Percentiles rank a stretch among this genome's conserved stretches.
Evolutionary conservation across 2,797 vertebrate species (phyloP).

Genomic region (Sparus aurata): DNA sequence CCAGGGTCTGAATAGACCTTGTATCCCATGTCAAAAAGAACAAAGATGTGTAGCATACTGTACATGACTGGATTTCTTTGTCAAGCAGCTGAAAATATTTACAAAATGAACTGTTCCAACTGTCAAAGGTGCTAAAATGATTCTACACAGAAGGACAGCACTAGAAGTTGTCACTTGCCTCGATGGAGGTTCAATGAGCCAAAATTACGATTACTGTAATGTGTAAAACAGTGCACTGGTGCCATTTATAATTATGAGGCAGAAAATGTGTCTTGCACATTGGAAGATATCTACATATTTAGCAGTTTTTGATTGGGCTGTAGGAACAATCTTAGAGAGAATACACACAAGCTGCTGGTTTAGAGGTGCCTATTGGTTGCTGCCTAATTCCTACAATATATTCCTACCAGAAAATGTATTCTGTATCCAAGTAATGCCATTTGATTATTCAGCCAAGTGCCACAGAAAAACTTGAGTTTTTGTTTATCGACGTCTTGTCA

Average conservation of each 20-base stretch:
- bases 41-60: conserved; percentile 60
- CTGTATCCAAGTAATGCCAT: conserved; percentile 68
- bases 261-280: conserved; percentile 48
- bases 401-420: conserved; percentile 68
- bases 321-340: conserved; percentile 48
- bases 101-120: conserved; percentile 57
- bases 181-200: conserved; percentile 54
- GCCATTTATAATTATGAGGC: conserved; percentile 61
- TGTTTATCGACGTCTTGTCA: conserved; percentile 58
- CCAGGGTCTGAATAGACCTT: conserved; percentile 51
- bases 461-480: conserved; percentile 71
- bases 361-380: conserved; percentile 70
- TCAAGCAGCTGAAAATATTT: conserved; percentile 60
- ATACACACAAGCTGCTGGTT: conserved; percentile 54
- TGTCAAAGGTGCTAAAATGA: conserved; percentile 72
- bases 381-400: conserved; percentile 66
- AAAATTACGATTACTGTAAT: conserved; percentile 47
- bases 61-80: conserved; percentile 55
- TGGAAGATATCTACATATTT: conserved; percentile 26
- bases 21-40: conserved; percentile 48
- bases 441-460: conserved; percentile 79
- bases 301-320: conserved; percentile 40
- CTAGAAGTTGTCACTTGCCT: conserved; percentile 28
- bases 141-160: conserved; percentile 36
- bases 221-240: conserved; percentile 59